These are phyloP conservation scores for Chrysina gloriosa DNA, from an alignment of 2,888 invertebrate genomes.

Conservation along the genomic window DNA sequence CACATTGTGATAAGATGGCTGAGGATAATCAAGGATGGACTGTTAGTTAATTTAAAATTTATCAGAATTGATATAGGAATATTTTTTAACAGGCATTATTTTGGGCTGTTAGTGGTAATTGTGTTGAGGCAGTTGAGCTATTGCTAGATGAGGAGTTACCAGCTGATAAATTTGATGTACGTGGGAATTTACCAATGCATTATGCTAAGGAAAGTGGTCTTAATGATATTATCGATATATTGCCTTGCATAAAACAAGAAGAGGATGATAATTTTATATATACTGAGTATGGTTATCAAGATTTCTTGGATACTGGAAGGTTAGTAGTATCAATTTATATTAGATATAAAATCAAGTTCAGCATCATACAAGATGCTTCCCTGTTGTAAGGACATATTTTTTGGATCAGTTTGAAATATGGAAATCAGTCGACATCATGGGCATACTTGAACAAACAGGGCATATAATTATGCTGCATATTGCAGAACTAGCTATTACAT, in stretches of 20 bases:
- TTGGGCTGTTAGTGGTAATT: slow-evolving; percentile 72
- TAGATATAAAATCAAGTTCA: neutral
- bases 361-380: neutral
- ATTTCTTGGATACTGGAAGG: slow-evolving; percentile 41
- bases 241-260: slow-evolving; percentile 59
- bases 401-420: no score
- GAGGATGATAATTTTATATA: neutral
- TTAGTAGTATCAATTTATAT: slow-evolving; percentile 16
- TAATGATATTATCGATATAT: slow-evolving; percentile 64
- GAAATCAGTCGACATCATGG: no score
- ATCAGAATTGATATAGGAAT: neutral
- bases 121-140: slow-evolving; percentile 67
- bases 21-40: slow-evolving; percentile 73
- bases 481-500: no score
- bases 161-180: slow-evolving; percentile 66
- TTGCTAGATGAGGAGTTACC: slow-evolving; percentile 69
- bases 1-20: slow-evolving; percentile 69
- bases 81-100: slow-evolving; percentile 69
- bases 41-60: slow-evolving; percentile 62
- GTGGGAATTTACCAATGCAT: slow-evolving; percentile 66
- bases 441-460: no score
- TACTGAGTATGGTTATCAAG: slow-evolving; percentile 40
- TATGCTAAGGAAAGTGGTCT: slow-evolving; percentile 69
- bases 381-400: no score
- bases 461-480: no score